phyloP scores from a whole-genome alignment of 2,888 invertebrate genomes.

The Andrena chrysosceles region DNA sequence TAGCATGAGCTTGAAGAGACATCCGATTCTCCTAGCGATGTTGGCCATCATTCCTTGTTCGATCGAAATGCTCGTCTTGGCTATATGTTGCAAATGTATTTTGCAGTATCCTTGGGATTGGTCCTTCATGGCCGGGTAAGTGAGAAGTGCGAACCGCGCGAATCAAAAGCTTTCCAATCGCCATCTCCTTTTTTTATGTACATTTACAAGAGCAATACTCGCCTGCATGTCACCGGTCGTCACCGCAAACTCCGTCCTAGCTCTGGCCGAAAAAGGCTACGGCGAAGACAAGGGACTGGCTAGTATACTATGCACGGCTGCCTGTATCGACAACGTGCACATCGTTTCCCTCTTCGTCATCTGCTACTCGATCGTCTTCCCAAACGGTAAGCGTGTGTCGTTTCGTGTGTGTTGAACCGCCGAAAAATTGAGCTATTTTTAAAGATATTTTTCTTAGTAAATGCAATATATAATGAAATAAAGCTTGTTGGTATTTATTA shows the following conservation, averaged over 20 bases:
- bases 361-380: conserved; percentile 88
- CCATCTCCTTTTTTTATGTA: background rate
- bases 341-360: conserved; percentile 91
- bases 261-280: conserved; percentile 86
- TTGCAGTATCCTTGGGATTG: conserved; percentile 79
- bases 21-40: conserved; percentile 74
- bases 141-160: background rate
- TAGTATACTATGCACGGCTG: conserved; percentile 90
- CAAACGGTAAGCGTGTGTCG: conserved; percentile 85
- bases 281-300: conserved; percentile 91
- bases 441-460: too few relatives aligned
- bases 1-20: conserved; percentile 73
- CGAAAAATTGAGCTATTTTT: too few relatives aligned
- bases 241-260: conserved; percentile 79
- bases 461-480: too few relatives aligned
- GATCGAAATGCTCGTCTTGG: conserved; percentile 74
- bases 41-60: conserved; percentile 79
- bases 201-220: conserved; percentile 74
- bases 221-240: conserved; percentile 82
- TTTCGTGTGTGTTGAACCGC: too few relatives aligned
- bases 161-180: background rate
- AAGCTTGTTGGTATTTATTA: too few relatives aligned
- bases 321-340: conserved; percentile 91
- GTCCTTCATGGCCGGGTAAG: conserved; percentile 81
- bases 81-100: conserved; percentile 71